phyloP scores from a whole-genome alignment of 1,140 invertebrate genomes.

The Armadillidium nasatum region DNA sequence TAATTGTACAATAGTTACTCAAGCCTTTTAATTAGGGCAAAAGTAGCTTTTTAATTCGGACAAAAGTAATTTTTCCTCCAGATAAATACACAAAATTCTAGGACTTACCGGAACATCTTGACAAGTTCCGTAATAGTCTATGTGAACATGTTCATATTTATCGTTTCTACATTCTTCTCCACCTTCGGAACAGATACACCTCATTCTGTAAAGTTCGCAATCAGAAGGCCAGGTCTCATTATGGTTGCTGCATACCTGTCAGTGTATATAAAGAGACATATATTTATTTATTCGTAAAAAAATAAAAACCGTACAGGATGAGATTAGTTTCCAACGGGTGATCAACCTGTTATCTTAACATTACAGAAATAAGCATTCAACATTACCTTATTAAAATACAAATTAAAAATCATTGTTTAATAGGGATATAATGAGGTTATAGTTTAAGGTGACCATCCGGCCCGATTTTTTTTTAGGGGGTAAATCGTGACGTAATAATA shows the following conservation, averaged over 20 bases:
- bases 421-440: no score
- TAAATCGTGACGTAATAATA: no score
- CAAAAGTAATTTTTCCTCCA: no score
- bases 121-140: conserved; percentile 86
- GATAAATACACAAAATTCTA: neutral
- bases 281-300: neutral
- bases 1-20: no score
- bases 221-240: conserved; percentile 91
- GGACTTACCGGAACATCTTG: conserved; percentile 65
- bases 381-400: neutral
- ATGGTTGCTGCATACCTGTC: conserved; percentile 78
- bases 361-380: neutral
- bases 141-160: conserved; percentile 76
- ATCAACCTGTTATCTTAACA: no score
- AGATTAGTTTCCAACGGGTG: neutral
- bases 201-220: conserved; percentile 83
- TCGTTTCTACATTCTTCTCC: conserved; percentile 67
- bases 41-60: no score
- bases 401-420: no score
- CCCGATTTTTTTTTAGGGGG: no score
- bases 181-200: conserved; percentile 76
- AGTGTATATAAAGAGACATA: neutral
- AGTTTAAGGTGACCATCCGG: no score
- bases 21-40: no score
- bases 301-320: neutral